Conservation (phyloP, 2,888 invertebrate species). For the Rapana venosa region DNA sequence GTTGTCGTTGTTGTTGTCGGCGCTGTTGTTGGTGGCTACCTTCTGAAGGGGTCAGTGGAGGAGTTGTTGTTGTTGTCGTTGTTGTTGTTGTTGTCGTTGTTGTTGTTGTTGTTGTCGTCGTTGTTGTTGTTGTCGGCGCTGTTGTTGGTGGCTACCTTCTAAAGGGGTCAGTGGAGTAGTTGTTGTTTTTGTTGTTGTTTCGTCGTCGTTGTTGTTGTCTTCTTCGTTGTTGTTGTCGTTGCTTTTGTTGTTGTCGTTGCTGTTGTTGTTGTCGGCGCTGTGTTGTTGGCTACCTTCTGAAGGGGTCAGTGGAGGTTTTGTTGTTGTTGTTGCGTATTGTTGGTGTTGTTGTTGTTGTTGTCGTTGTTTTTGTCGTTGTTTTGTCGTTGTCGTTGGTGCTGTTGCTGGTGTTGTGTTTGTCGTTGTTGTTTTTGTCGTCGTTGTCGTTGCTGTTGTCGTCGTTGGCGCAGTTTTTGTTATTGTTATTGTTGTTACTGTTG, state of each 20-base stretch:
- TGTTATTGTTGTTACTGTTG: no score
- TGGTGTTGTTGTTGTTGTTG: no score
- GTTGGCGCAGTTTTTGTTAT: no score
- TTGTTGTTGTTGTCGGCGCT: conserved; percentile 79
- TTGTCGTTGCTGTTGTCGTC: no score
- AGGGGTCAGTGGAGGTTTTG: not conserved
- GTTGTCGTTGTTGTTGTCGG: conserved; percentile 84
- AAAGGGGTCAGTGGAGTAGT: conserved; percentile 81
- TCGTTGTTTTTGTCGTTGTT: not conserved
- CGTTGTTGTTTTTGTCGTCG: no score
- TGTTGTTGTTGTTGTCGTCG: conserved; percentile 87
- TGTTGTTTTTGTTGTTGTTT: conserved; percentile 37
- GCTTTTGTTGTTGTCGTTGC: conserved; percentile 89
- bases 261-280: conserved; percentile 72
- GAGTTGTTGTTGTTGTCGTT: conserved; percentile 38
- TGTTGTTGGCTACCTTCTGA: not conserved
- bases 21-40: conserved; percentile 93
- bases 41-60: conserved; percentile 85
- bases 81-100: not conserved
- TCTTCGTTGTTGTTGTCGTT: conserved; percentile 80
- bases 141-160: conserved; percentile 87
- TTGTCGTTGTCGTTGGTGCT: not conserved
- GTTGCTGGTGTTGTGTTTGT: no score
- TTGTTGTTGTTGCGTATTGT: no score
- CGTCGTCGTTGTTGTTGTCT: not conserved